These are phyloP conservation scores for Dipodomys stephensi DNA, from an alignment of 2,113 vertebrate species.

Conservation along the genomic window DNA sequence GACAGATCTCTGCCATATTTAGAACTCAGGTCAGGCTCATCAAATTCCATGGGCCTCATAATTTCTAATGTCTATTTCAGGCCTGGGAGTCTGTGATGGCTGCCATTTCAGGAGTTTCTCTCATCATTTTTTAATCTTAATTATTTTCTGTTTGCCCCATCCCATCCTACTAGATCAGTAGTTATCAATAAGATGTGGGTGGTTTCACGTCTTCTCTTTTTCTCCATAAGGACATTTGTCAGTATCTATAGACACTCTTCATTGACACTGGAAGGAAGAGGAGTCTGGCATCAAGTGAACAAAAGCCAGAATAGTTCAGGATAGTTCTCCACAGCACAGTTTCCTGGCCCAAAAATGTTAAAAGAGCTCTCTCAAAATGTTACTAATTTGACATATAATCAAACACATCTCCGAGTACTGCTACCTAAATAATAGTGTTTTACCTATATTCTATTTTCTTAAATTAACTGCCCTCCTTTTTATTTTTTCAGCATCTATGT, in stretches of 20 bases:
- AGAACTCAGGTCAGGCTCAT: background rate
- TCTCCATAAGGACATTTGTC: background rate
- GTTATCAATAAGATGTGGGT: background rate
- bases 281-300: background rate
- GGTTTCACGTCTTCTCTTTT: background rate
- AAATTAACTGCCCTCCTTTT: no score
- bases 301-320: background rate
- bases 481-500: no score
- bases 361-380: background rate
- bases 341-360: background rate
- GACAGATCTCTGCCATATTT: background rate
- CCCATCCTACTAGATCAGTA: background rate
- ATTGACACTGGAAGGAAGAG: background rate
- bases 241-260: background rate
- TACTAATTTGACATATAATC: background rate
- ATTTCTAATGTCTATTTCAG: background rate
- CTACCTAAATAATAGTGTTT: background rate
- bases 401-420: background rate
- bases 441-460: background rate
- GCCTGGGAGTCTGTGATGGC: background rate
- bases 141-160: background rate
- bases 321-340: background rate
- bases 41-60: background rate
- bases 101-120: background rate
- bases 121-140: constrained; percentile 21